Conservation (phyloP, 2,888 invertebrate genomes). For the Papilio gigon region DNA sequence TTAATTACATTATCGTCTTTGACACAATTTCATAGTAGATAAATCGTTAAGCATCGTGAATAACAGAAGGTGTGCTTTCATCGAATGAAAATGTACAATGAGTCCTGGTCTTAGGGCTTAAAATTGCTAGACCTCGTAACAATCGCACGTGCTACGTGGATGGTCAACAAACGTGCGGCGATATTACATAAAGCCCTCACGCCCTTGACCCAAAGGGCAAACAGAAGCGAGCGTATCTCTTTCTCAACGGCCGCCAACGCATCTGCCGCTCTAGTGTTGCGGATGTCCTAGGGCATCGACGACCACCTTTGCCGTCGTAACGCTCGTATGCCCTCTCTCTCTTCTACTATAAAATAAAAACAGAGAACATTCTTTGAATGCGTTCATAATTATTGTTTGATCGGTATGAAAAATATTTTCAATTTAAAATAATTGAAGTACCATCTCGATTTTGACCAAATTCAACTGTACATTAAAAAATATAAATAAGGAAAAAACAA, state of each 20-base stretch:
- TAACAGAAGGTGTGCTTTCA: not conserved
- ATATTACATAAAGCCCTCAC: not conserved
- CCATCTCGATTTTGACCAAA: not conserved
- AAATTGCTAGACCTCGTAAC: not conserved
- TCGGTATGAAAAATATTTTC: too few relatives aligned
- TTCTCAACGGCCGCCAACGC: too few relatives aligned
- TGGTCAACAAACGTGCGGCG: not conserved
- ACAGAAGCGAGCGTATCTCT: too few relatives aligned
- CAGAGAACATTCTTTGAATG: too few relatives aligned
- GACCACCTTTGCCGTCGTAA: too few relatives aligned
- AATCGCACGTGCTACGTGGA: not conserved
- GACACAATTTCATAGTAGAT: constrained; percentile 42
- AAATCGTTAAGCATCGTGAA: not conserved
- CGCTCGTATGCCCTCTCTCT: too few relatives aligned
- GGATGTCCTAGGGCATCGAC: too few relatives aligned
- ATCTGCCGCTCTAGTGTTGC: too few relatives aligned
- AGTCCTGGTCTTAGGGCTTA: not conserved
- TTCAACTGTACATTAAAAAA: too few relatives aligned
- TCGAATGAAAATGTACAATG: not conserved
- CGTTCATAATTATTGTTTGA: too few relatives aligned
- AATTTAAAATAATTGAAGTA: not conserved
- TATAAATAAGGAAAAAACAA: not conserved
- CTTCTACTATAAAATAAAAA: too few relatives aligned
- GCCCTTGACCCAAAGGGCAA: not conserved
- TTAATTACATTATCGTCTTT: constrained; percentile 45